phyloP scores from a whole-genome alignment of 2,113 vertebrate genomes.

The Nerophis lumbriciformis region DNA sequence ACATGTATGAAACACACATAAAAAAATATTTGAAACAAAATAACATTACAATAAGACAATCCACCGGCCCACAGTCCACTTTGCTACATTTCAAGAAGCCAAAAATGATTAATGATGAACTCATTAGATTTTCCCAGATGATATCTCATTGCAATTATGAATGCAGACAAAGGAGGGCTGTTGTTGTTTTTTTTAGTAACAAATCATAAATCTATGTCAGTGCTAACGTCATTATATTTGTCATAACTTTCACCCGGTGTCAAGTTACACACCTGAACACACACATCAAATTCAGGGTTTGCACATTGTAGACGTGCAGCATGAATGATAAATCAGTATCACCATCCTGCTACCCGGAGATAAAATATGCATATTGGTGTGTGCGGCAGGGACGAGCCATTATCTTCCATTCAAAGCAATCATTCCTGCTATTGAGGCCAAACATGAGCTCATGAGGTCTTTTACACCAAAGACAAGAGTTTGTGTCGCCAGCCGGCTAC shows the following conservation, averaged over 20 bases:
- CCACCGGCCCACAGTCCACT: too few species aligned
- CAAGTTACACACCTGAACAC: not conserved
- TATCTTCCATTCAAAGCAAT: not conserved
- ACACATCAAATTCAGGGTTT: not conserved
- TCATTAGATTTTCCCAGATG: not conserved
- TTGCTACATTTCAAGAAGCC: too few species aligned
- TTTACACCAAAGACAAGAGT: slow-evolving; percentile 6
- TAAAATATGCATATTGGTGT: not conserved
- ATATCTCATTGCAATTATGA: too few species aligned
- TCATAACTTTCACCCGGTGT: not conserved
- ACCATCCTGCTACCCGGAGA: not conserved
- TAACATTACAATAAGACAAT: too few species aligned
- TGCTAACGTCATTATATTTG: not conserved
- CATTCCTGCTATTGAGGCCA: not conserved
- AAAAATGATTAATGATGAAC: not conserved
- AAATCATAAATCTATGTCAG: not conserved
- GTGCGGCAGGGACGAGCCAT: not conserved
- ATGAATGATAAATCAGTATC: not conserved
- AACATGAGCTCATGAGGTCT: not conserved
- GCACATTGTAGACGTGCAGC: not conserved
- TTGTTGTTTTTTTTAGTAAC: not conserved
- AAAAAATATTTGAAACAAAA: too few species aligned
- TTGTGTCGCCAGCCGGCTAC: not conserved
- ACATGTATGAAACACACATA: too few species aligned
- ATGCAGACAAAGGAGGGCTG: not conserved